These are phyloP conservation scores for Harpalus rubripes DNA, from an alignment of 2,888 invertebrate species.

Conservation along the genomic window DNA sequence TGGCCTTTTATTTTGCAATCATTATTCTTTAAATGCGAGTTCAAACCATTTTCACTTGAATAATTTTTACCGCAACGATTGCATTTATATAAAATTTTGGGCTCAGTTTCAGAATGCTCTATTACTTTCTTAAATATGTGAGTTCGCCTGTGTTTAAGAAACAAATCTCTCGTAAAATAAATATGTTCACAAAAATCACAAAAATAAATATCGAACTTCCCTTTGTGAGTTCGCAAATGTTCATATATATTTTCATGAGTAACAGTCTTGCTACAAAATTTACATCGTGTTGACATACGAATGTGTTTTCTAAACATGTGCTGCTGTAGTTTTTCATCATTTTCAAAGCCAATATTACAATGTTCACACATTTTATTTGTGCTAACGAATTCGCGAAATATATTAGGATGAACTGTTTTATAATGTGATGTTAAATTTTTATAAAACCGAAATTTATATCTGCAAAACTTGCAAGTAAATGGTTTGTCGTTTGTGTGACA, in stretches of 20 bases:
- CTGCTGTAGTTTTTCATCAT: neutral
- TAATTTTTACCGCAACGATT: neutral
- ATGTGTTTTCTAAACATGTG: neutral
- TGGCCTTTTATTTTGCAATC: neutral
- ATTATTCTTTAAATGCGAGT: neutral
- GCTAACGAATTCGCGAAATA: neutral
- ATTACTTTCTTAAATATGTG: neutral
- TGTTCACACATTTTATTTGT: neutral
- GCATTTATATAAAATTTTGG: neutral
- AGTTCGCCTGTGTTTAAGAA: neutral
- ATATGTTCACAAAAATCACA: neutral
- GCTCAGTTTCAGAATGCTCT: neutral
- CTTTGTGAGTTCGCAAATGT: neutral
- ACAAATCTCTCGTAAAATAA: neutral
- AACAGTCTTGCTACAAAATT: neutral
- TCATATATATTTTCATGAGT: neutral
- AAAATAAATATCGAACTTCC: neutral
- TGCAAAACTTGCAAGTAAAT: neutral
- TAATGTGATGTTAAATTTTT: neutral
- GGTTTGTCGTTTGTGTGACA: neutral
- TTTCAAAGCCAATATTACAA: neutral
- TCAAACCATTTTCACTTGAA: neutral
- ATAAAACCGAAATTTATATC: neutral
- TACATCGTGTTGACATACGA: neutral
- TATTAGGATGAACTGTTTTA: neutral